A percentile compares a stretch with the other conserved stretches of the same genome.
phyloP scores from a whole-genome alignment of 2,797 vertebrate genomes.

The Eremophila alpestris region DNA sequence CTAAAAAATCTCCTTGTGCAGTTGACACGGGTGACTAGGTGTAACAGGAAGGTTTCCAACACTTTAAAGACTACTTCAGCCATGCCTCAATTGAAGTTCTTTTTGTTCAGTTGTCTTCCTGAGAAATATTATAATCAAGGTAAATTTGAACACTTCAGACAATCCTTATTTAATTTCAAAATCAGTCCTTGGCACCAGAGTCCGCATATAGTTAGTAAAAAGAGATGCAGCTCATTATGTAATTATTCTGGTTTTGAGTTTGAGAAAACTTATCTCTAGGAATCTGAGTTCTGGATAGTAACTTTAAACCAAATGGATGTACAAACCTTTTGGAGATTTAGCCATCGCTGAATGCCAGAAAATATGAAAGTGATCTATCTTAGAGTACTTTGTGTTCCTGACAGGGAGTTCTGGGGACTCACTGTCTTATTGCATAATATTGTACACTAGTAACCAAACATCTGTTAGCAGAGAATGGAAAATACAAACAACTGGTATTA shows the following conservation, averaged over 20 bases:
- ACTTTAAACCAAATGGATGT: background rate
- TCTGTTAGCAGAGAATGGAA: slow-evolving; percentile 15
- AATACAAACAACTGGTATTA: background rate
- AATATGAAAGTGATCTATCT: slow-evolving; percentile 31
- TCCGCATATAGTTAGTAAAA: background rate
- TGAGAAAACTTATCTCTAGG: slow-evolving; percentile 34
- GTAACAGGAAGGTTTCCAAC: background rate
- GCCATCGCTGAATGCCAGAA: slow-evolving; percentile 20
- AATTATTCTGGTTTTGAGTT: background rate
- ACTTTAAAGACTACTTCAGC: background rate
- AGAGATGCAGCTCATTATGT: background rate
- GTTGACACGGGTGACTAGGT: background rate
- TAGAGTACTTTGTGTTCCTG: slow-evolving; percentile 51
- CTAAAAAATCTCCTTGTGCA: background rate
- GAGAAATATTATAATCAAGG: background rate
- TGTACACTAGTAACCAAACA: slow-evolving; percentile 33
- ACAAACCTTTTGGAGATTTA: slow-evolving; percentile 25
- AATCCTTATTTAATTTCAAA: background rate
- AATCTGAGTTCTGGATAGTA: background rate
- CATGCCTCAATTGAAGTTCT: background rate
- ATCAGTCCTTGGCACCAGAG: background rate
- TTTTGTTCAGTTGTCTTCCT: background rate
- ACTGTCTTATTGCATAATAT: slow-evolving; percentile 43
- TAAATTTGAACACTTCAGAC: background rate
- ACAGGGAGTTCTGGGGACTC: slow-evolving; percentile 21